These are phyloP conservation scores for Parapristionchus giblindavisi DNA, from an alignment of 2,888 invertebrate species.

Conservation along the genomic window DNA sequence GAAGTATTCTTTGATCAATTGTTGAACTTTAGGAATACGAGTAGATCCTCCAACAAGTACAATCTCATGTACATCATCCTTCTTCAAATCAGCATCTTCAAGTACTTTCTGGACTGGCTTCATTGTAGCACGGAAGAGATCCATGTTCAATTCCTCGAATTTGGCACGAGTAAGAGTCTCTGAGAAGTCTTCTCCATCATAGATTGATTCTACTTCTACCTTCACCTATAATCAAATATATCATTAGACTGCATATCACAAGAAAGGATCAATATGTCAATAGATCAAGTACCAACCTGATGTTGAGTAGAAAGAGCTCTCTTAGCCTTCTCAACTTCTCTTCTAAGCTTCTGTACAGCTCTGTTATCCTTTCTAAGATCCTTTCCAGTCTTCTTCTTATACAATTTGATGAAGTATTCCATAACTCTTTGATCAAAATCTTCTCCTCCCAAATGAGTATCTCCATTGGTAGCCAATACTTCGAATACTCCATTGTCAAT, in stretches of 20 bases:
- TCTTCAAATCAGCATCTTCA: conserved; percentile 98
- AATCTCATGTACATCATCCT: conserved; percentile 97
- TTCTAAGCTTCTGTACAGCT: conserved; percentile 71
- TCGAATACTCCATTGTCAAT: conserved; percentile 99
- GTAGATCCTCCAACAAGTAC: conserved; percentile 98
- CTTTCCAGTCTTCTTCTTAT: conserved; percentile 72
- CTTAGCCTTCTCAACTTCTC: conserved; percentile 72
- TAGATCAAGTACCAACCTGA: conserved; percentile 56
- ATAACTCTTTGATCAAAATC: conserved; percentile 77
- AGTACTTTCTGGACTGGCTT: conserved; percentile 89
- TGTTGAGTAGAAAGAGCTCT: conserved; percentile 90
- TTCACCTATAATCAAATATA: conserved; percentile 71
- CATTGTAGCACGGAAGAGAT: conserved; percentile 83
- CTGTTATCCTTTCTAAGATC: conserved; percentile 71
- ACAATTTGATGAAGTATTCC: conserved; percentile 94
- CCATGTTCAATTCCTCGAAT: conserved; percentile 75
- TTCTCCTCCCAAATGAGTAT: conserved; percentile 81
- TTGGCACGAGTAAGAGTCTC: conserved; percentile 97
- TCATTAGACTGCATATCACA: not conserved
- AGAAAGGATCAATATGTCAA: not conserved
- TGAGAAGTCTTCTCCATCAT: conserved; percentile 96
- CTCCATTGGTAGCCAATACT: conserved; percentile 71
- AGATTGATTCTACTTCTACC: conserved; percentile 98
- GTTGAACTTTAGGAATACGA: conserved; percentile 94
- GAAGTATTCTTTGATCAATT: conserved; percentile 79